Evolutionary conservation across 2,888 invertebrate genomes (phyloP), one percentile per base, ranked within the genome.

Genomic region (Drosophila suboccidentalis): DNA sequence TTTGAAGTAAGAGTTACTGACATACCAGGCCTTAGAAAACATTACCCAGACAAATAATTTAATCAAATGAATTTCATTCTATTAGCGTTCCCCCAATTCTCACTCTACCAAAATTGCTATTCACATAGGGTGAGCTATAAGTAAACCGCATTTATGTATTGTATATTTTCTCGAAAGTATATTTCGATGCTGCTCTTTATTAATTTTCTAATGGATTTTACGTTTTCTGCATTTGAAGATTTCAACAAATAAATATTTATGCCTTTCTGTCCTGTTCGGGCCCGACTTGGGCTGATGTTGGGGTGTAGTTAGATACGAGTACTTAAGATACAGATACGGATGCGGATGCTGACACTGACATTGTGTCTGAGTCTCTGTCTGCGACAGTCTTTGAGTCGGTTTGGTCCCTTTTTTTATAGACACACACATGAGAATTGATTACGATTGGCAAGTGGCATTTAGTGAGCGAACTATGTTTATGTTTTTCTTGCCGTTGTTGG

Each of bases 191-290:
- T 51, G 61, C 61, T 69, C 59, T 77, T 89, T 91, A 91, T 91
- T 91, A 91, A 91, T 91, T 91, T 91, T 91, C 91, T 91, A 91
- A 91, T 91, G 91, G 91, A 91, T 91, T 85, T 82, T 75, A 90
- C 81, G 80, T 83, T 80, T 77, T 78, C 75, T 83, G 84, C 78
- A 76, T 68, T 78, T 83, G 74, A 86, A 81, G 90, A 86, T 86
- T 86, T 86, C 78, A 83, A 86, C 90, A 83, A 80, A 89, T 85
- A 86, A 86, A 90, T 88, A 86, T 86, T 86, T 86, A 86, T 86
- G 84, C 78, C 67, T 50, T 61, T 22, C 38, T 43, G n/a, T 26
- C 26, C 46, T 46, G 57, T 26, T 26, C n/a, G n/a, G n/a, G n/a
- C n/a, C n/a, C n/a, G n/a, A n/a, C 26, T 49, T 17, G 34, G 10